Percentiles rank a stretch among this genome's conserved stretches.
phyloP scores from a whole-genome alignment of 2,797 vertebrate genomes.

The Nyctalus aviator region DNA sequence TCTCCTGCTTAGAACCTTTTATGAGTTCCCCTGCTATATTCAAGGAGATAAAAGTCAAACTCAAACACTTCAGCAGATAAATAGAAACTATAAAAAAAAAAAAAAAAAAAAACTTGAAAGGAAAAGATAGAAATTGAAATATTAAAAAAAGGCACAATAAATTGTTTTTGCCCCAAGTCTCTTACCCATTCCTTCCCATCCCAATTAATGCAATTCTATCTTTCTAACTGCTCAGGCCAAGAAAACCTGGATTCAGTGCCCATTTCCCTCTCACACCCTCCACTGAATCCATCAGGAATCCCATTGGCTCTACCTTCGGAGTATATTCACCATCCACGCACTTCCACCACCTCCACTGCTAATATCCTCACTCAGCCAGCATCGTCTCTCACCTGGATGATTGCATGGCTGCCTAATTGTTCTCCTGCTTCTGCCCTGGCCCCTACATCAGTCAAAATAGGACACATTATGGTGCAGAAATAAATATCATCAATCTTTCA shows the following conservation, averaged over 20 bases:
- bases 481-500: neutral
- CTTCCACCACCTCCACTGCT: neutral
- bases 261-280: fast-evolving
- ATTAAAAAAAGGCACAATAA: slow-evolving; percentile 3
- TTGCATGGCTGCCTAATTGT: neutral
- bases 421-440: neutral
- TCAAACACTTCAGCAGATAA: slow-evolving; percentile 59
- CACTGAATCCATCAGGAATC: neutral
- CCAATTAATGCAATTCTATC: neutral
- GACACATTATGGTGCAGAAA: neutral
- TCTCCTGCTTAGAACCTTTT: slow-evolving; percentile 45
- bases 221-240: neutral
- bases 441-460: neutral
- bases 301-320: neutral
- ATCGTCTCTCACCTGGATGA: neutral
- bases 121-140: slow-evolving; percentile 59
- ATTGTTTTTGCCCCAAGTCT: neutral
- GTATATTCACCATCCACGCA: neutral
- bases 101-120: slow-evolving; percentile 25
- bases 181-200: neutral
- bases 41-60: slow-evolving; percentile 67
- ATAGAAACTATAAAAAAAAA: neutral
- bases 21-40: neutral
- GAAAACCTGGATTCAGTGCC: neutral
- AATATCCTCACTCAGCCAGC: neutral